Evolutionary conservation across 2,797 vertebrate species (phyloP).

Genomic region (Macroramphosus scolopax): DNA sequence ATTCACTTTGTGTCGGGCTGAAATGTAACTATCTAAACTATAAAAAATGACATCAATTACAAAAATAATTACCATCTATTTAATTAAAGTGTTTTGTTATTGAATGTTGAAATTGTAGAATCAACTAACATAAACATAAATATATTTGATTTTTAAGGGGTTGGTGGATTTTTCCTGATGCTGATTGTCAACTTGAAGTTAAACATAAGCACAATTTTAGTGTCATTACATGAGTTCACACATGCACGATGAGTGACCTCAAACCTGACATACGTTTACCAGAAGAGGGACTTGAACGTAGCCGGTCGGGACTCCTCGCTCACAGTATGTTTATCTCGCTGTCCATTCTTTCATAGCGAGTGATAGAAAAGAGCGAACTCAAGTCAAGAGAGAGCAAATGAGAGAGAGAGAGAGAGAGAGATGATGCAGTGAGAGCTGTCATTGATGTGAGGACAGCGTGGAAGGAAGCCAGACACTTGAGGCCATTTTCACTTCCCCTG

Average conservation of each 20-base stretch:
- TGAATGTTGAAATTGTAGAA: too few species aligned
- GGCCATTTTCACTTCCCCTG: conserved; percentile 73
- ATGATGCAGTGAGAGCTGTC: conserved; percentile 61
- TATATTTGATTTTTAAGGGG: neutral
- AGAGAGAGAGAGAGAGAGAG: conserved; percentile 39
- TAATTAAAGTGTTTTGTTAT: too few species aligned
- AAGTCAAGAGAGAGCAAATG: conserved; percentile 49
- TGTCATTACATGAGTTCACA: neutral
- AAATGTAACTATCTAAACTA: too few species aligned
- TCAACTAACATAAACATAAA: too few species aligned
- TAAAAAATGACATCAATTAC: too few species aligned
- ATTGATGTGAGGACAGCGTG: conserved; percentile 69
- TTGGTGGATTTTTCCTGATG: neutral
- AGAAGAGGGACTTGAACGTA: conserved; percentile 7
- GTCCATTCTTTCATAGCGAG: conserved; percentile 8
- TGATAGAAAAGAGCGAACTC: conserved; percentile 37
- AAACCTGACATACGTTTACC: neutral
- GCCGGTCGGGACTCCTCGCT: too few species aligned
- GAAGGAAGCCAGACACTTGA: conserved; percentile 71
- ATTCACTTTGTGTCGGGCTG: too few species aligned
- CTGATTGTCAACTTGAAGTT: neutral
- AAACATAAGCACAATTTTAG: neutral
- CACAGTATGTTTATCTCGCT: too few species aligned
- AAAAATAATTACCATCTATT: too few species aligned
- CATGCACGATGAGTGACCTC: too few species aligned